Evolutionary conservation across 2,113 vertebrate genomes (phyloP), one percentile per base, ranked within the genome.

Genomic region (Noturus placidus): DNA sequence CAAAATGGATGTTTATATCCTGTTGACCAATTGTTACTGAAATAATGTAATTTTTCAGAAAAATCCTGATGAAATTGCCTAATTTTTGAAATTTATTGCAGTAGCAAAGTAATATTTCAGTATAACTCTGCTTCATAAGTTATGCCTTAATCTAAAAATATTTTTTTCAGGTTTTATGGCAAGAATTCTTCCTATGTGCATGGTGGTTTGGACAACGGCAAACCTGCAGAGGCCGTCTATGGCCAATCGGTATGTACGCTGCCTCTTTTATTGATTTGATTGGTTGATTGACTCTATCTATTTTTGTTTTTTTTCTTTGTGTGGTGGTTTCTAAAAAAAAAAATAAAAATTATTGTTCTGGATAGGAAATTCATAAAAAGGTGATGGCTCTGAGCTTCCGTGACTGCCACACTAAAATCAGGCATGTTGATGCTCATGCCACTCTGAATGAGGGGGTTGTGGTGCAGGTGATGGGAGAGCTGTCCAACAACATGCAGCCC

Each of bases 111-210:
- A 17, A 70, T 70, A 38, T 4, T 46, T 13, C 1, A 2, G 4
- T 76, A 20, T 25, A 33, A 33, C 5, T 33, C 14, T 42, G 19
- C 14, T 50, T 46, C 5, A 13, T 50, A 7, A 5, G 19, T 42
- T 38, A 15, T 30, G 1, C 20, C 9, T 38, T 27, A 14, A 25
- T 35, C 17, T 5, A 10, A 65, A 42, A 42, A 42, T 5, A 5
- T 0, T 8, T 1, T 65, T 7, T 52, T 72, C 88, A 99, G 98
- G 94, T 99, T 99, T 93, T 99, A 99, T 92, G 98, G 98, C 19
- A 99, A 99, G 93, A 99, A 98, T 93, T 99, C 98, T 5, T 99
- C 98, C 30, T 99, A 99, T 61, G 98, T 99, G 25, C 98, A 99
- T 2, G 98, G 98, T 33, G 98, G 98, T 30, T 90, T 99, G 94